Conservation (phyloP, 2,797 vertebrate species). For the Amphiprion clarkii region DNA sequence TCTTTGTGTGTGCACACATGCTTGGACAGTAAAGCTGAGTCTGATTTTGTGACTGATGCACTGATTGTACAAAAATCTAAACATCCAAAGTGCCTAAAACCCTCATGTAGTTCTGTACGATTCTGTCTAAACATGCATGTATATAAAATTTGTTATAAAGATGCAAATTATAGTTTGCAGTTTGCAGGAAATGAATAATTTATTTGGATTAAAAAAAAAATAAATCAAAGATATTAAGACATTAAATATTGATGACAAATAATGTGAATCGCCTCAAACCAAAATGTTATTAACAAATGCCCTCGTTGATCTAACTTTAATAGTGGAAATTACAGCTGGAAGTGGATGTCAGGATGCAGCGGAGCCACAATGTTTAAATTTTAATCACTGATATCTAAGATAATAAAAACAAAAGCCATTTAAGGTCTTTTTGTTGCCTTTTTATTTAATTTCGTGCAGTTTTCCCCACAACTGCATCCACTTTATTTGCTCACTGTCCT, state of each 20-base stretch:
- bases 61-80: background rate
- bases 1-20: too few relatives aligned
- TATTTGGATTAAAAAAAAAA: background rate
- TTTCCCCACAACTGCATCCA: background rate
- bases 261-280: conserved; percentile 3
- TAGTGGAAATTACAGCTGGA: background rate
- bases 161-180: background rate
- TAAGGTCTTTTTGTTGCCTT: background rate
- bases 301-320: background rate
- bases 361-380: too few relatives aligned
- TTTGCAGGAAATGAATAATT: background rate
- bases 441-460: background rate
- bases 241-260: conserved; percentile 25
- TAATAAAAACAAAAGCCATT: too few relatives aligned
- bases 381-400: too few relatives aligned
- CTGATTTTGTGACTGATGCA: too few relatives aligned
- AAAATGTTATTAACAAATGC: background rate
- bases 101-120: too few relatives aligned
- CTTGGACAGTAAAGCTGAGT: too few relatives aligned
- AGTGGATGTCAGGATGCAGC: background rate
- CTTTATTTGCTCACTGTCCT: conserved; percentile 7
- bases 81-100: background rate
- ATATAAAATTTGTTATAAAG: background rate
- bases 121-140: background rate
- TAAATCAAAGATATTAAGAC: conserved; percentile 12